Evolutionary conservation across 2,888 invertebrate genomes (phyloP), one percentile per base, ranked within the genome.

Genomic region (Selenia dentaria): DNA sequence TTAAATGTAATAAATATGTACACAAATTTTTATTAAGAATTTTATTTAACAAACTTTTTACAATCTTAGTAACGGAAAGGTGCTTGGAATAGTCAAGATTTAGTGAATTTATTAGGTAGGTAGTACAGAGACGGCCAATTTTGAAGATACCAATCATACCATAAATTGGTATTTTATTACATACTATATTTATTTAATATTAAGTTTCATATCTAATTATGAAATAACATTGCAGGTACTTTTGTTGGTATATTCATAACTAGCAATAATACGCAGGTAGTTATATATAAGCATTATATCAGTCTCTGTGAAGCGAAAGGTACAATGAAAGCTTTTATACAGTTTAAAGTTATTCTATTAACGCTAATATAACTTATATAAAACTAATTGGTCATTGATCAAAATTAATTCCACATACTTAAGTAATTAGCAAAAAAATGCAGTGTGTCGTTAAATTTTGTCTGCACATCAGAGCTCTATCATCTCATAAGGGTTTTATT

Each of bases 31-130:
- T 66, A 64, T 63, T 60, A 58, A 69, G 64, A 64, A 68, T 80
- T 87, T 86, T 86, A 86, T 84, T 88, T 85, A 83, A 83, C 81
- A 84, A 87, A 77, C 73, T 70, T 76, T 67, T 73, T 72, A 80
- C 72, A 74, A 70, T 60, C 56, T 65, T 63, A 60, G 74, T 73
- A 72, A 80, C 75, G 42, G 53, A 75, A 74, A 64, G 51, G 87
- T 88, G 87, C 85, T 54, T 65, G 67, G 74, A 77, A 66, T 72
- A 74, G 70, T 57, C 60, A 70, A 78, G 71, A 72, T 66, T 73
- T 67, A 54, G 81, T 83, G 79, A 70, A 56, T 13, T 61, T 60
- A 64, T 59, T 57, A 55, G 27, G 25, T 45, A 43, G 36, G 27
- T 50, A 27, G 45, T 57, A 51, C 42, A 52, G 34, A 11, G 33